Evolutionary conservation across 2,888 invertebrate species (phyloP), one percentile per base, ranked within the genome.

Genomic region (Metopia argyrocephala): DNA sequence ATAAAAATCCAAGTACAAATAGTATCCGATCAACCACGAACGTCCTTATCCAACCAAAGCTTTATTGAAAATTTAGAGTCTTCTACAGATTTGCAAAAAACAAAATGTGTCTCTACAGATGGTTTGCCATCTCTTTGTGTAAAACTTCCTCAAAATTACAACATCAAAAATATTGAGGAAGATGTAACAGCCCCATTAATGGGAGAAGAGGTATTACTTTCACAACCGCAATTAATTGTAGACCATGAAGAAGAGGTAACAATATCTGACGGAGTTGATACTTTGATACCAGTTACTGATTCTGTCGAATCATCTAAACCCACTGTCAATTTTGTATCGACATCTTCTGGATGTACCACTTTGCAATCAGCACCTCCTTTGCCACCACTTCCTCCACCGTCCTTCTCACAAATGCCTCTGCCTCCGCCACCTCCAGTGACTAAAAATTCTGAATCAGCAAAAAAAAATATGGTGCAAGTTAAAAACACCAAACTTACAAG

Each of bases 1-100:
- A 89, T 89, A 83, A 90, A 90, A 88, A 89, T 89, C 70, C 87
- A 90, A 87, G 86, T 90, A 82, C 88, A 90, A 87, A 89, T 90
- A 78, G 88, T 88, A 23, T 90, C 90, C 74, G 89, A 90, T 82
- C 86, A 86, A 64, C 78, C 78, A 2, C 76, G 76, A 38, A 38
- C 4, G 18, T 27, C 15, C 52, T 21, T 45, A 28, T 21, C 15
- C 21, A 54, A 25, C 25, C 21, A 21, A 54, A 54, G 5, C 20
- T 6, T 54, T 18, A 18, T 21, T 5, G 7, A 15, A 18, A 25
- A 23, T 15, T 15, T 23, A 21, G 5, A 15, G 21, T 15, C 15
- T 15, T 23, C 38, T 6, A 25, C 52, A 5, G 38, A 52, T n/a
- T 18, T 28, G 54, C 59, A 50, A 59, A 12, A 61, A 61, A n/a